phyloP scores from a whole-genome alignment of 35 echinoderm and acorn worm genomes.

The Lytechinus variegatus region DNA sequence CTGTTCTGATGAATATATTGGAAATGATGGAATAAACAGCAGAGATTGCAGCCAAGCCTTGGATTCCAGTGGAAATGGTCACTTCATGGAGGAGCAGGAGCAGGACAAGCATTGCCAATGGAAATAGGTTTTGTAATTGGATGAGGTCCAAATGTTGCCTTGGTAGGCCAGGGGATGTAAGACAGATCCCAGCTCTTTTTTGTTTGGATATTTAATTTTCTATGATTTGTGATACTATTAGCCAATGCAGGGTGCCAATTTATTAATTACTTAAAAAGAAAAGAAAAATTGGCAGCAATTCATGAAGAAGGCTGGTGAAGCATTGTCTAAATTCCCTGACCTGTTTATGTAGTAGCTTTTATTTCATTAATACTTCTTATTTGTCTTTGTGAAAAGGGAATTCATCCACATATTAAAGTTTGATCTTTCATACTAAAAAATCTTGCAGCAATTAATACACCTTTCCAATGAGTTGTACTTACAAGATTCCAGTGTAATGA shows the following conservation, averaged over 20 bases:
- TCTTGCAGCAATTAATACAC: too few species aligned
- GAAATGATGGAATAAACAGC: background rate
- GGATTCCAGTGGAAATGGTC: background rate
- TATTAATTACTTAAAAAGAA: background rate
- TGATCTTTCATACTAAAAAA: background rate
- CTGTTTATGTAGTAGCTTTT: background rate
- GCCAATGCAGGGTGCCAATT: background rate
- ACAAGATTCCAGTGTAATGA: background rate
- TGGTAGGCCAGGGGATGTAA: background rate
- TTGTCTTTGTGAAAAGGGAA: background rate
- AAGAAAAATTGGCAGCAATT: too few species aligned
- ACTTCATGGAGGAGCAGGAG: background rate
- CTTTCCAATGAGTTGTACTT: too few species aligned
- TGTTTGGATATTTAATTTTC: background rate
- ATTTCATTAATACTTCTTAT: background rate
- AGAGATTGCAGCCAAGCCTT: background rate
- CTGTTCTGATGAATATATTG: background rate
- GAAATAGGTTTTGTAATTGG: slow-evolving; percentile 40
- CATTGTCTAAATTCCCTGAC: background rate
- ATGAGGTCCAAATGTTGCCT: slow-evolving; percentile 25
- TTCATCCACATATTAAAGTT: background rate
- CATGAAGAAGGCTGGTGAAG: background rate
- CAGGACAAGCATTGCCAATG: background rate
- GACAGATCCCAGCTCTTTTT: background rate
- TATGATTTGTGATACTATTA: background rate